These are phyloP conservation scores for Hippotragus niger DNA, from an alignment of 2,113 vertebrate genomes.

Conservation along the genomic window DNA sequence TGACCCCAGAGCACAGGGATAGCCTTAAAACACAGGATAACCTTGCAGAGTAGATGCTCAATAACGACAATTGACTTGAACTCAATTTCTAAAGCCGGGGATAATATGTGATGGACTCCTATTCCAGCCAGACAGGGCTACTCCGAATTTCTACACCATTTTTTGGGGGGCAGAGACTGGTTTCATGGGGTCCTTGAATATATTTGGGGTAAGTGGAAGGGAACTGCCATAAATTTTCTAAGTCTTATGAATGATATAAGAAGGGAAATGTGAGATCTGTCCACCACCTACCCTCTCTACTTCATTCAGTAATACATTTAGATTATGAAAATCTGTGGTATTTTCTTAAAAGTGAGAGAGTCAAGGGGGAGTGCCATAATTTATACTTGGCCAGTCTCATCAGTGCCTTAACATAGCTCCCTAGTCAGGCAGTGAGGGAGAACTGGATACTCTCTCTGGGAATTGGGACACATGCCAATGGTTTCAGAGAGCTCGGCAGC, in stretches of 20 bases:
- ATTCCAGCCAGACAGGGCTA: not conserved
- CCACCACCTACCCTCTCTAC: not conserved
- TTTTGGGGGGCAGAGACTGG: not conserved
- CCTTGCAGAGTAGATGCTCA: not conserved
- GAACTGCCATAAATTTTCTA: not conserved
- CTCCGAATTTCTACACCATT: not conserved
- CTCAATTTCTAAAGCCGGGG: slow-evolving; percentile 17
- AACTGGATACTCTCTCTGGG: slow-evolving; percentile 56
- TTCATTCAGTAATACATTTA: slow-evolving; percentile 30
- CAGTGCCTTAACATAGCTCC: slow-evolving; percentile 27
- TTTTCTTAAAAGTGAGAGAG: slow-evolving; percentile 32
- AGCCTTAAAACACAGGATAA: not conserved
- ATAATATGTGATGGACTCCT: not conserved
- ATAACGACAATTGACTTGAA: not conserved
- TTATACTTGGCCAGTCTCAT: slow-evolving; percentile 24
- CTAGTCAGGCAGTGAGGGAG: slow-evolving; percentile 4
- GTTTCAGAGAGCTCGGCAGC: not conserved
- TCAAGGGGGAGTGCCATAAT: not conserved
- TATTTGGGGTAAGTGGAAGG: not conserved
- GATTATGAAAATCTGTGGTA: slow-evolving; percentile 44
- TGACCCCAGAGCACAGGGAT: not conserved
- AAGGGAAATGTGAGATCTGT: not conserved
- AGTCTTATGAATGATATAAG: not conserved
- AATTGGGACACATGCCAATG: slow-evolving; percentile 30
- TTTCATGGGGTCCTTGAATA: not conserved